Evolutionary conservation across 2,797 vertebrate genomes (phyloP).

Genomic region (Darevskia mixta): DNA sequence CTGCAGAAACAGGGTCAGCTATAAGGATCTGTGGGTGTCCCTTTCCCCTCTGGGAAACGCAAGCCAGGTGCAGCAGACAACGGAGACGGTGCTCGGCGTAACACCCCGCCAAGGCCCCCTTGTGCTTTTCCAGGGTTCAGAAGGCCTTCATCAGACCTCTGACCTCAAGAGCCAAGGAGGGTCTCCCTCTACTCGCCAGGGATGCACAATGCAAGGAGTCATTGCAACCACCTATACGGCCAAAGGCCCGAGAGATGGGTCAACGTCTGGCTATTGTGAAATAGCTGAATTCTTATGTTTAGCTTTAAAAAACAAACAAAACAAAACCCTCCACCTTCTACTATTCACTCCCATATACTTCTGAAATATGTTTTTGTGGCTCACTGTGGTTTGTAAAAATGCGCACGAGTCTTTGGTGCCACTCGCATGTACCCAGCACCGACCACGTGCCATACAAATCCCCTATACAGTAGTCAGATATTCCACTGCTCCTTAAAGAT

Average conservation of each 20-base stretch:
- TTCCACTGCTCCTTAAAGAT: neutral
- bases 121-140: fast-evolving
- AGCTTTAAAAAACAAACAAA: too few relatives aligned
- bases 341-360: neutral
- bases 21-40: neutral
- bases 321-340: neutral
- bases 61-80: neutral
- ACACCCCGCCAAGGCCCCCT: fast-evolving
- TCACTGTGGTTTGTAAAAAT: neutral
- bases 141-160: neutral
- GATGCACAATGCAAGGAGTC: neutral
- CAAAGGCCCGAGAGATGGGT: neutral
- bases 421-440: neutral
- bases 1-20: fast-evolving
- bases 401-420: too few relatives aligned
- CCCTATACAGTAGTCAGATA: fast-evolving
- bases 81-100: conserved; percentile 63
- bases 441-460: neutral
- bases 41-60: neutral
- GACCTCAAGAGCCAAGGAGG: conserved; percentile 1
- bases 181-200: neutral
- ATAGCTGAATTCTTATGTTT: fast-evolving
- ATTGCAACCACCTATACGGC: fast-evolving
- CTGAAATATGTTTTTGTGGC: neutral
- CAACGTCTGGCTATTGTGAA: fast-evolving